Conservation (phyloP, 2,797 vertebrate species). For the Enteromius argenteus region DNA sequence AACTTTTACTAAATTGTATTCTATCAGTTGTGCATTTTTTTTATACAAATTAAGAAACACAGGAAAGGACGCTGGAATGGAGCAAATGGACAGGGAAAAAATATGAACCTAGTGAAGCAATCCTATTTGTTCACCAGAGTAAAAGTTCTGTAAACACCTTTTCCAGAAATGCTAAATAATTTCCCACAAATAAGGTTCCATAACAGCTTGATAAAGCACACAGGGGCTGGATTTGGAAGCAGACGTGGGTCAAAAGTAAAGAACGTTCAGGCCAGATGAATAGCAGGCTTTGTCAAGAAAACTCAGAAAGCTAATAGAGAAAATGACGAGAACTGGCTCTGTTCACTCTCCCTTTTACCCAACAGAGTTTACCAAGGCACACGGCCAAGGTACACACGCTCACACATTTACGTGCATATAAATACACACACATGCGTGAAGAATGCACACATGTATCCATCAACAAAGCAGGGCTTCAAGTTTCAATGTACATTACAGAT, state of each 20-base stretch:
- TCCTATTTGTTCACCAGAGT: slow-evolving; percentile 62
- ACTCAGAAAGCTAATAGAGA: slow-evolving; percentile 75
- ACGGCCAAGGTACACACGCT: slow-evolving; percentile 72
- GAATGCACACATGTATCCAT: slow-evolving; percentile 44
- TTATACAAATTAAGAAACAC: neutral
- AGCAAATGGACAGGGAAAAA: neutral
- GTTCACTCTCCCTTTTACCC: slow-evolving; percentile 58
- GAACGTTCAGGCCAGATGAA: slow-evolving; percentile 73
- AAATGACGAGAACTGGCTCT: slow-evolving; percentile 75
- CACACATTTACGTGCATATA: slow-evolving; percentile 41
- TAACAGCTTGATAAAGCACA: slow-evolving; percentile 59
- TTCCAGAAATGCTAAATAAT: slow-evolving; percentile 72
- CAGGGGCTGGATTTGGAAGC: slow-evolving; percentile 70
- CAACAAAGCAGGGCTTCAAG: slow-evolving; percentile 6
- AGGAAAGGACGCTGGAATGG: neutral
- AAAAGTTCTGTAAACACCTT: slow-evolving; percentile 60
- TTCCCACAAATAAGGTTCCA: slow-evolving; percentile 71
- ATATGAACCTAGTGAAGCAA: slow-evolving; percentile 24
- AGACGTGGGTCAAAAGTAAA: slow-evolving; percentile 74
- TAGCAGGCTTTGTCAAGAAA: slow-evolving; percentile 76
- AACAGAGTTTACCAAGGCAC: slow-evolving; percentile 75
- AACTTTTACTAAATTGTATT: neutral
- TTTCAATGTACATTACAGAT: slow-evolving; percentile 10
- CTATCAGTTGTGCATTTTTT: neutral
- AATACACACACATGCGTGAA: slow-evolving; percentile 54